Percentiles rank a stretch among this genome's conserved stretches.
phyloP scores from a whole-genome alignment of 2,888 invertebrate genomes.

The Heptascelio sp. region DNA sequence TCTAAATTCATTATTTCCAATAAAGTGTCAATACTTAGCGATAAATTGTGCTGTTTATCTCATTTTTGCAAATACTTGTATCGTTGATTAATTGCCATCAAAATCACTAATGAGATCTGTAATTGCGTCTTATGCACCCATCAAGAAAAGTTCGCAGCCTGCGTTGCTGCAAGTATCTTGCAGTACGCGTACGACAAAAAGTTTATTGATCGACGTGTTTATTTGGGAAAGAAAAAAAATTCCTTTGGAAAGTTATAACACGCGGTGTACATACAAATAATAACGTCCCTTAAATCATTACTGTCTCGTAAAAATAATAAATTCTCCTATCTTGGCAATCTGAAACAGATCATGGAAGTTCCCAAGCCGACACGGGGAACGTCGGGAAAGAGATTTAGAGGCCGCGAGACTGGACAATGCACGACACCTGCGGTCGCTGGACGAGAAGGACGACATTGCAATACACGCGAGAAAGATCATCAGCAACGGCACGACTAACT shows the following conservation, averaged over 20 bases:
- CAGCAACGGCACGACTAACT: constrained; percentile 46
- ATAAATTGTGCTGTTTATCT: too few relatives aligned
- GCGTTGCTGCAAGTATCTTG: background rate
- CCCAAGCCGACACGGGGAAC: constrained; percentile 76
- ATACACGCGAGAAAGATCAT: constrained; percentile 63
- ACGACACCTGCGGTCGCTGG: constrained; percentile 80
- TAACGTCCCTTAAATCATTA: constrained; percentile 57
- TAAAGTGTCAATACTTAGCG: background rate
- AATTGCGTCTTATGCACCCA: background rate
- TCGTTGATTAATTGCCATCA: background rate
- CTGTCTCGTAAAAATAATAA: constrained; percentile 63
- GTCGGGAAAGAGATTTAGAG: constrained; percentile 81
- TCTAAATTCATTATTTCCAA: background rate
- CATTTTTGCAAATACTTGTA: background rate
- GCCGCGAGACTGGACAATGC: constrained; percentile 81
- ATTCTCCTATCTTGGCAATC: constrained; percentile 73
- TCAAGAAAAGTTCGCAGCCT: background rate
- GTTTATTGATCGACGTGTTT: constrained; percentile 24
- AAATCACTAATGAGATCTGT: background rate
- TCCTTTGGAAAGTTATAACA: constrained; percentile 41
- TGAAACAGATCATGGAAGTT: constrained; percentile 78
- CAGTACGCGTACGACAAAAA: background rate
- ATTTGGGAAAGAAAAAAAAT: constrained; percentile 29
- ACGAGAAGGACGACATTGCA: constrained; percentile 61
- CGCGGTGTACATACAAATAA: constrained; percentile 46